Evolutionary conservation across 2,888 invertebrate genomes (phyloP).

Genomic region (Macrostomum cliftonense): DNA sequence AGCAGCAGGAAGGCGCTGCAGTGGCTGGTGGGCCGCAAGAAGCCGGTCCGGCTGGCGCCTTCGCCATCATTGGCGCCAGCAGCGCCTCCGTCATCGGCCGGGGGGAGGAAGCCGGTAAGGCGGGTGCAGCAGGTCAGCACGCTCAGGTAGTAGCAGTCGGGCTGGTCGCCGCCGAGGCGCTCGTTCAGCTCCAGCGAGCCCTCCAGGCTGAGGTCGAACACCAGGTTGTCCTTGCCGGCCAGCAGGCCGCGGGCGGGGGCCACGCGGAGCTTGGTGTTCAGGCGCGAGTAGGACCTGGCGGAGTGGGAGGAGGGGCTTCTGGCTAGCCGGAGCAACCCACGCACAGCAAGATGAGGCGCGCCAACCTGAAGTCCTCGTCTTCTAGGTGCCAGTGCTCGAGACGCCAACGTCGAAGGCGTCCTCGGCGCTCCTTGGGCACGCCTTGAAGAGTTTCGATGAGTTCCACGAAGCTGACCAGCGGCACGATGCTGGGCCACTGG

Average conservation of each 20-base stretch:
- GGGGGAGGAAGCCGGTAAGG: no score
- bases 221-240: conserved; percentile 5
- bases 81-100: no score
- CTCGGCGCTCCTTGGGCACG: not conserved
- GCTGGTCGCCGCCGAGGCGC: not conserved
- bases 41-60: no score
- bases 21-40: no score
- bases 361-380: not conserved
- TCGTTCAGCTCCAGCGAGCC: conserved; percentile 3
- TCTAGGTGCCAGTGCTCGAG: conserved; percentile 6
- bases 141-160: conserved; percentile 6
- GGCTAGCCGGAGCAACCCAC: not conserved
- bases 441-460: conserved; percentile 2
- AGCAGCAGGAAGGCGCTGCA: no score
- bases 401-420: conserved; percentile 3
- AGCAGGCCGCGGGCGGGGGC: not conserved
- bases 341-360: not conserved
- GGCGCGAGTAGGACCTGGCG: no score
- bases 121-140: no score
- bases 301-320: no score
- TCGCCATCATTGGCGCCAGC: no score
- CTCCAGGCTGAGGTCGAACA: conserved; percentile 3
- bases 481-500: no score
- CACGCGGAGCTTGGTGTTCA: no score
- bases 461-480: conserved; percentile 1